Evolutionary conservation across 2,113 vertebrate genomes (phyloP).

Genomic region (Nesospiza acunhae): DNA sequence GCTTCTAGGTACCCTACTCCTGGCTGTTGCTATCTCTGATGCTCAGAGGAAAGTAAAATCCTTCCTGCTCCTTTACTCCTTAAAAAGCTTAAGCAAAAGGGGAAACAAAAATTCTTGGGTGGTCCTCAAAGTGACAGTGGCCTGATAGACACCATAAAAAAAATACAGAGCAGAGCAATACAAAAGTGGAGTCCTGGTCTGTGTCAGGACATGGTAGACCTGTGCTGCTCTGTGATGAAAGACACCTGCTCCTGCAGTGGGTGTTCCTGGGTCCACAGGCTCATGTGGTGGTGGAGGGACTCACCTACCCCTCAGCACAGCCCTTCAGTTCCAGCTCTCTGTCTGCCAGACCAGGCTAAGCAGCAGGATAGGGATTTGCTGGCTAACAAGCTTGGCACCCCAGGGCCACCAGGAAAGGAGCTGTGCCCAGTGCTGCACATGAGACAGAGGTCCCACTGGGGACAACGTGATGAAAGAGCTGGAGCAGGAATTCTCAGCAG

Average conservation of each 20-base stretch:
- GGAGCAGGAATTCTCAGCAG: neutral
- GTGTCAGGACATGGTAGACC: neutral
- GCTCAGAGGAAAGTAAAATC: neutral
- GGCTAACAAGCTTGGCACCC: neutral
- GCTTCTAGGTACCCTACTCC: neutral
- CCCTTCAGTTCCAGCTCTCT: neutral
- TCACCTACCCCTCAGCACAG: neutral
- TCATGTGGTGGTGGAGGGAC: accelerated
- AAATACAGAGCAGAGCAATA: accelerated
- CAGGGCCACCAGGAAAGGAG: neutral
- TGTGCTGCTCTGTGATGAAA: accelerated
- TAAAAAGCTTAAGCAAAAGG: neutral
- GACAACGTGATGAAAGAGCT: accelerated
- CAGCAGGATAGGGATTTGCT: neutral
- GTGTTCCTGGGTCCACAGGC: accelerated
- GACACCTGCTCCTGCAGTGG: accelerated
- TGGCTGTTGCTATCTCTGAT: accelerated
- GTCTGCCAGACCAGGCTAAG: neutral
- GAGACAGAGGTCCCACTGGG: neutral
- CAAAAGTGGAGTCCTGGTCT: neutral
- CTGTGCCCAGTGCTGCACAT: accelerated
- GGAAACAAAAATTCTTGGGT: neutral
- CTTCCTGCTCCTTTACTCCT: neutral
- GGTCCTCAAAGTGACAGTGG: neutral
- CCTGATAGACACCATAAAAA: neutral